Base-by-base conservation (phyloP, 2,797 vertebrate species). In the Halcyon smyrnensis region DNA sequence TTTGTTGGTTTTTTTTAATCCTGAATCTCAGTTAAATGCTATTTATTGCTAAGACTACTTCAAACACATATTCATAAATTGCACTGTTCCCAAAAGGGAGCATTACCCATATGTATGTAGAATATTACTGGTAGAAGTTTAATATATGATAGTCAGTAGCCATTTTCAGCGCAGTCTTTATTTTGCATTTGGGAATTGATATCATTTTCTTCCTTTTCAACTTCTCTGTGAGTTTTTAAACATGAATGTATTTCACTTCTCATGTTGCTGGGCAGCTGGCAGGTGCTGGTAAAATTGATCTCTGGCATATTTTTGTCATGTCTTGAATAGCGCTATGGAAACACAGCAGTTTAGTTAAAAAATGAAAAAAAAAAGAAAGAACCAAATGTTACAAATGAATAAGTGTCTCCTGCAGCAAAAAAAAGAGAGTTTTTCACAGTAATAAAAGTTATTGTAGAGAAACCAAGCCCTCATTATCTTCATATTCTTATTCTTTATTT, bases 331-430 rank as follows among this genome's bases (percentile, higher is more conserved):
- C 2, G 1, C 53, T 93, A 36, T 67, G 60, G 70, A 94, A 96
- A 89, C 53, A 77, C 32, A 81, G 67, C 48, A 86, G 48, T 95
- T 94, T 94, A 87, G 88, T 82, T 95, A 89, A 95, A 92, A 39
- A 93, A 67, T 51, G 90, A 95, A 95, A 95, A 36, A 25, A 48
- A 9, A 48, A 10, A 17, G 12, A 71, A 39, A 15, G 6, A 90
- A 46, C 5, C 11, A 91, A 94, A 76, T 54, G 19, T 74, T 71
- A 64, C 37, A 89, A 90, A 51, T 30, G 2, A 87, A 62, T 54
- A 92, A 78, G 37, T 36, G 20, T 11, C 68, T 91, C 24, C 41
- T 76, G 41, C 13, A 86, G 17, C 5, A 87, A 59, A 92, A 84
- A 34, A 95, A 89, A 90, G 14, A 1, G 10, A 92, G 41, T 12